Percentiles rank a stretch among this genome's conserved stretches.
phyloP scores from a whole-genome alignment of 2,113 vertebrate species.

The Hucho hucho region DNA sequence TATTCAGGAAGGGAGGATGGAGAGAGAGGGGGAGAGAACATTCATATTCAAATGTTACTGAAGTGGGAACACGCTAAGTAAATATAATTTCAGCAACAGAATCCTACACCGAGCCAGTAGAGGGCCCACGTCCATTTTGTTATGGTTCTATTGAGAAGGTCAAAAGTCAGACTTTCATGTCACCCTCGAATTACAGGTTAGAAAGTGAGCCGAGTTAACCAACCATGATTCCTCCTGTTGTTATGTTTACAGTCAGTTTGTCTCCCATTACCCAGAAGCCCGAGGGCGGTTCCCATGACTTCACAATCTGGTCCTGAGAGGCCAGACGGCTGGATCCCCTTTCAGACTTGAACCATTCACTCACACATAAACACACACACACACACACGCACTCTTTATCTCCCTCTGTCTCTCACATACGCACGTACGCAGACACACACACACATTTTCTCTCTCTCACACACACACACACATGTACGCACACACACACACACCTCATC shows the following conservation, averaged over 20 bases:
- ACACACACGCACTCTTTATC: constrained; percentile 18
- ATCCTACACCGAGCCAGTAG: constrained; percentile 28
- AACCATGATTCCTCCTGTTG: constrained; percentile 38
- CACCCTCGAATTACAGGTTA: constrained; percentile 34
- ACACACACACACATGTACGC: neutral
- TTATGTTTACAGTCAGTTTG: constrained; percentile 17
- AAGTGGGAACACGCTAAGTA: too few species aligned
- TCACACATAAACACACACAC: constrained; percentile 22
- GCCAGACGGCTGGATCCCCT: constrained; percentile 51
- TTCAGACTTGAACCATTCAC: constrained; percentile 23
- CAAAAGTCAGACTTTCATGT: constrained; percentile 42
- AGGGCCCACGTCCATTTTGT: too few species aligned
- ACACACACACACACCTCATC: constrained; percentile 66
- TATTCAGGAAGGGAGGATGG: too few species aligned
- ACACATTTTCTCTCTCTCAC: too few species aligned
- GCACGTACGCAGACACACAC: too few species aligned
- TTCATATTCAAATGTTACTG: too few species aligned
- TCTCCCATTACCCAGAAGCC: constrained; percentile 30
- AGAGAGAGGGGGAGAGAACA: too few species aligned
- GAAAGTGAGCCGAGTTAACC: constrained; percentile 53
- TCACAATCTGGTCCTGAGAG: constrained; percentile 64
- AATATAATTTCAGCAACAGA: neutral
- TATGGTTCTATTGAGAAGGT: neutral
- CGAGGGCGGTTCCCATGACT: constrained; percentile 70
- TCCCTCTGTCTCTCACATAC: too few species aligned